These are phyloP conservation scores for Himalopsyche anomala DNA, from an alignment of 2,888 invertebrate species.

Conservation along the genomic window DNA sequence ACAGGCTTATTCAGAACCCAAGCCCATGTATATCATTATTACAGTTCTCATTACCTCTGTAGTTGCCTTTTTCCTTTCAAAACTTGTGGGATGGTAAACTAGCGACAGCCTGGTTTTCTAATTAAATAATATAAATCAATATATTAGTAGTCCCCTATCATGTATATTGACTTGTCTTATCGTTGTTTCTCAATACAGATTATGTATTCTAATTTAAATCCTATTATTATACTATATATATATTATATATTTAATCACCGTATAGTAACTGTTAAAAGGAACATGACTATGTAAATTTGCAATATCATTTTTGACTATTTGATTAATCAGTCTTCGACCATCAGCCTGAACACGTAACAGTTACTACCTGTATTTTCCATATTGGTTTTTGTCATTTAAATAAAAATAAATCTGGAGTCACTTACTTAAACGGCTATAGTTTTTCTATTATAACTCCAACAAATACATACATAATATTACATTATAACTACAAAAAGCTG, in stretches of 20 bases:
- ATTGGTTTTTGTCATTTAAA: neutral
- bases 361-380: neutral
- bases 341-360: conserved; percentile 8
- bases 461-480: conserved; percentile 11
- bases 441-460: conserved; percentile 15
- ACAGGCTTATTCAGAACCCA: conserved; percentile 74
- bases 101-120: conserved; percentile 23
- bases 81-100: conserved; percentile 17
- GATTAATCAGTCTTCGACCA: neutral
- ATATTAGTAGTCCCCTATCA: conserved; percentile 42
- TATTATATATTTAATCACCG: conserved; percentile 16
- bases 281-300: conserved; percentile 1
- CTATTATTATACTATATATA: conserved; percentile 1
- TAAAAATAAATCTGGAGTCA: neutral
- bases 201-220: conserved; percentile 36
- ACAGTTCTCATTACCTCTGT: conserved; percentile 83
- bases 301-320: conserved; percentile 11
- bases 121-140: conserved; percentile 42
- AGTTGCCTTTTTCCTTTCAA: conserved; percentile 81
- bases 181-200: conserved; percentile 38
- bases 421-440: neutral
- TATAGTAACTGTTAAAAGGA: conserved; percentile 24
- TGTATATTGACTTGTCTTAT: conserved; percentile 43
- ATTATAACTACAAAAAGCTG: conserved; percentile 41
- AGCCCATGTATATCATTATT: conserved; percentile 80